These are phyloP conservation scores for Propithecus perrieri DNA, from an alignment of 2,797 vertebrate species.

Conservation along the genomic window DNA sequence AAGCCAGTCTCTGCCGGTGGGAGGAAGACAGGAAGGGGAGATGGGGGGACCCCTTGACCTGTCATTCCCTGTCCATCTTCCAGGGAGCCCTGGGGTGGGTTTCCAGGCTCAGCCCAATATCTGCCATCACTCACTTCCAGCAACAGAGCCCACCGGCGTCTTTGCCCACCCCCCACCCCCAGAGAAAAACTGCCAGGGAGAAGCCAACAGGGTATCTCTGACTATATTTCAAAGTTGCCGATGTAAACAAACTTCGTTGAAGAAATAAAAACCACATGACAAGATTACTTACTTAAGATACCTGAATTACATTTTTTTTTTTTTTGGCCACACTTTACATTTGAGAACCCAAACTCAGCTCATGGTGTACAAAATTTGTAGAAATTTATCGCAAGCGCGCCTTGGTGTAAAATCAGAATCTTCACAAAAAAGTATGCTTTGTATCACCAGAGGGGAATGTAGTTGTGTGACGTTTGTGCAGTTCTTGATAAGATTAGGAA, in stretches of 20 bases:
- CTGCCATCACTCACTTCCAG: background rate
- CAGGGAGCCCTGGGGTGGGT: background rate
- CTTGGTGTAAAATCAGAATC: slow-evolving; percentile 78
- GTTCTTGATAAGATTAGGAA: slow-evolving; percentile 72
- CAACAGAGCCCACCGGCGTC: background rate
- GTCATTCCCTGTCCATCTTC: background rate
- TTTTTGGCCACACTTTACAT: slow-evolving; percentile 76
- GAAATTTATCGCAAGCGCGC: slow-evolving; percentile 82
- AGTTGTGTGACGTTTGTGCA: background rate
- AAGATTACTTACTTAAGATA: slow-evolving; percentile 37
- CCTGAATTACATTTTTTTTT: slow-evolving; percentile 79
- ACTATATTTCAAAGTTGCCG: slow-evolving; percentile 83
- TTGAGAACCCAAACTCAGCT: slow-evolving; percentile 79
- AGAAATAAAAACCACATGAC: slow-evolving; percentile 82
- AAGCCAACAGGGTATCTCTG: slow-evolving; percentile 64
- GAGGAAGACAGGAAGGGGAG: background rate
- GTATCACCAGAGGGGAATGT: slow-evolving; percentile 38
- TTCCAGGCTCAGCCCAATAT: too few species aligned
- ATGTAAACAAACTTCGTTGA: slow-evolving; percentile 81
- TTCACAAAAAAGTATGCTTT: slow-evolving; percentile 72
- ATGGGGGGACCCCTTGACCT: background rate
- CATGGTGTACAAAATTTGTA: slow-evolving; percentile 80
- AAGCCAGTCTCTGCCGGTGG: background rate
- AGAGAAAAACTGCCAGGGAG: slow-evolving; percentile 53
- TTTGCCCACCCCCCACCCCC: background rate